Percentiles rank a stretch among this genome's conserved stretches.
Conservation (phyloP, 2,797 vertebrate species). For the Vireo griseus region DNA sequence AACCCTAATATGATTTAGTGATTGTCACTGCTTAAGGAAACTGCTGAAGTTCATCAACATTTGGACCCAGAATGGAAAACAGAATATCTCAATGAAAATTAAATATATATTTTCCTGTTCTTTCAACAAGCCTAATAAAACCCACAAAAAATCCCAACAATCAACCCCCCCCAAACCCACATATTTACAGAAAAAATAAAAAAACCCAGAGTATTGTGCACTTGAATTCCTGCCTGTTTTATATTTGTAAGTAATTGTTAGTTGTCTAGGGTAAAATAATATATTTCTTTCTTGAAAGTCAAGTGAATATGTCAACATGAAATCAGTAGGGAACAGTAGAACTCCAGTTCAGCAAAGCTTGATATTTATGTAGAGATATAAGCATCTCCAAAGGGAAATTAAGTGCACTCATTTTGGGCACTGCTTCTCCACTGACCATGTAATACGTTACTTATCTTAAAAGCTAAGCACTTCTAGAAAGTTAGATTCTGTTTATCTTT, state of each 20-base stretch:
- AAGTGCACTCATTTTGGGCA: not conserved
- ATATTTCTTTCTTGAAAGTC: not conserved
- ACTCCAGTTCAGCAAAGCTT: not conserved
- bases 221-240: not conserved
- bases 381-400: not conserved
- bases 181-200: not conserved
- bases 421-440: not conserved
- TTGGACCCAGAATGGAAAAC: not conserved
- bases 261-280: not conserved
- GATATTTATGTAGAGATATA: not conserved
- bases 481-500: not conserved
- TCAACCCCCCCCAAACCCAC: accelerated
- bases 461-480: not conserved
- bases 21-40: not conserved
- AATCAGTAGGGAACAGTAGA: not conserved
- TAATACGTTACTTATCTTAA: not conserved
- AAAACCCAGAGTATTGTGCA: accelerated
- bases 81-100: not conserved
- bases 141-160: too few relatives aligned
- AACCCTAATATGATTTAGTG: not conserved
- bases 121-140: not conserved
- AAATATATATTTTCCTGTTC: not conserved
- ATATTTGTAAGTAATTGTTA: not conserved
- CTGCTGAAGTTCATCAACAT: not conserved
- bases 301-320: not conserved